Conservation (phyloP, 92 coral and sea anemone species). For the Palythoa grandiflora region DNA sequence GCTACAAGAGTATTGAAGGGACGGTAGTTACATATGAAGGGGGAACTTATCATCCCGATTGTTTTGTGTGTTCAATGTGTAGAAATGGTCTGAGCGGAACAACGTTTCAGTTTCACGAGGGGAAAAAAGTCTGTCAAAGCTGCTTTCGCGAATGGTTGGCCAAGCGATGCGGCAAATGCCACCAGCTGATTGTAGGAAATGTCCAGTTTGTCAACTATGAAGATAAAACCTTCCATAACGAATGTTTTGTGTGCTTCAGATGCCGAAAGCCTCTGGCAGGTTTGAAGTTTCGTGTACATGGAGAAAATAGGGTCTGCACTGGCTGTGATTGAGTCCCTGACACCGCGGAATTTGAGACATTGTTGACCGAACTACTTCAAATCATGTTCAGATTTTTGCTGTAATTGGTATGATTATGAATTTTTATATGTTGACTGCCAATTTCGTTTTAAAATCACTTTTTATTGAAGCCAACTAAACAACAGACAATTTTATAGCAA, state of each 20-base stretch:
- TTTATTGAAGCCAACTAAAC: too few relatives aligned
- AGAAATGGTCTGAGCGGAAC: conserved; percentile 56
- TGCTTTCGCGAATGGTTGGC: conserved; percentile 59
- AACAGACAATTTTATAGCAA: too few relatives aligned
- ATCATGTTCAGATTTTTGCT: too few relatives aligned
- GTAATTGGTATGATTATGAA: too few relatives aligned
- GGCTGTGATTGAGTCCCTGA: conserved; percentile 36
- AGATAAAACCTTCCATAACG: conserved; percentile 59
- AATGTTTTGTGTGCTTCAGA: conserved; percentile 59
- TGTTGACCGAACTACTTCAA: too few relatives aligned
- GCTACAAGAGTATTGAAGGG: conserved; percentile 34
- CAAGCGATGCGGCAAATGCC: conserved; percentile 63
- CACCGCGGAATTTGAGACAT: neutral
- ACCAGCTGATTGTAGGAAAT: conserved; percentile 54
- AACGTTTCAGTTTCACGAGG: conserved; percentile 61
- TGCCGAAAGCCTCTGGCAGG: conserved; percentile 69
- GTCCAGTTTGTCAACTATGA: conserved; percentile 65
- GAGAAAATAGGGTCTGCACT: conserved; percentile 65
- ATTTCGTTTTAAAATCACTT: too few relatives aligned
- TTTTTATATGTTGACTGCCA: too few relatives aligned
- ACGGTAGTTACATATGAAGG: conserved; percentile 57
- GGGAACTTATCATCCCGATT: conserved; percentile 62
- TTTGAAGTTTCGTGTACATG: conserved; percentile 61
- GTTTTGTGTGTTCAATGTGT: conserved; percentile 65
- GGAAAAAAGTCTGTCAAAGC: conserved; percentile 63